phyloP scores from a whole-genome alignment of 92 coral and sea anemone species.

The Scolanthus callimorphus region DNA sequence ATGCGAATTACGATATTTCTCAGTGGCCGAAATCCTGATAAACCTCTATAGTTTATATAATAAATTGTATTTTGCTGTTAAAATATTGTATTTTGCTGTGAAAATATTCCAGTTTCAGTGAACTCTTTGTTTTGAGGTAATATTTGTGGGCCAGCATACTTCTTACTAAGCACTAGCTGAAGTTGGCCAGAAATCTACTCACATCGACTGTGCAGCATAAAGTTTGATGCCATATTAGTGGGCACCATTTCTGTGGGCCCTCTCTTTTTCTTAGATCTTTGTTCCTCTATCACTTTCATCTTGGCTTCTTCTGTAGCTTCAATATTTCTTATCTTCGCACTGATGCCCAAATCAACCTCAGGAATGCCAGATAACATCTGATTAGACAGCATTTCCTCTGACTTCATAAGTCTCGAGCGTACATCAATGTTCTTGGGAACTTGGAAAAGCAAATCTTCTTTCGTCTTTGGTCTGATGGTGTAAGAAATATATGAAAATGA shows the following conservation, averaged over 20 bases:
- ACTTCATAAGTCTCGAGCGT: conserved; percentile 84
- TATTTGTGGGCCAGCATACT: no score
- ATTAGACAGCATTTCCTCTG: conserved; percentile 97
- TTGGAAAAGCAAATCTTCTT: conserved; percentile 82
- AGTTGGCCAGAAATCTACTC: conserved; percentile 24
- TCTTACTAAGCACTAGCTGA: no score
- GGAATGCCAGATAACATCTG: conserved; percentile 99
- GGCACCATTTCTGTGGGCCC: conserved; percentile 98
- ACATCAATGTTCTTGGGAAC: conserved; percentile 91
- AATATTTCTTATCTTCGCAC: conserved; percentile 92
- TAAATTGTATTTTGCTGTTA: no score
- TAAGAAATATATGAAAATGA: no score
- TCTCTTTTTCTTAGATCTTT: conserved; percentile 58
- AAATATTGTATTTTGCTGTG: no score
- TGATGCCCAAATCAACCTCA: conserved; percentile 95
- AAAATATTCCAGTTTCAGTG: no score
- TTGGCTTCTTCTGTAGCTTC: conserved; percentile 99
- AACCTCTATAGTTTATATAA: no score
- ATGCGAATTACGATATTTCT: no score
- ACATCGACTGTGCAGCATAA: conserved; percentile 97
- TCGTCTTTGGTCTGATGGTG: conserved; percentile 70
- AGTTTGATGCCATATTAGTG: conserved; percentile 94
- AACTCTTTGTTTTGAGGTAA: no score
- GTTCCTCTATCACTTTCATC: conserved; percentile 78
- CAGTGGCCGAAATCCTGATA: no score